These are phyloP conservation scores for Pseudomyrmex sp. DNA, from an alignment of 1,140 invertebrate species.

Conservation along the genomic window DNA sequence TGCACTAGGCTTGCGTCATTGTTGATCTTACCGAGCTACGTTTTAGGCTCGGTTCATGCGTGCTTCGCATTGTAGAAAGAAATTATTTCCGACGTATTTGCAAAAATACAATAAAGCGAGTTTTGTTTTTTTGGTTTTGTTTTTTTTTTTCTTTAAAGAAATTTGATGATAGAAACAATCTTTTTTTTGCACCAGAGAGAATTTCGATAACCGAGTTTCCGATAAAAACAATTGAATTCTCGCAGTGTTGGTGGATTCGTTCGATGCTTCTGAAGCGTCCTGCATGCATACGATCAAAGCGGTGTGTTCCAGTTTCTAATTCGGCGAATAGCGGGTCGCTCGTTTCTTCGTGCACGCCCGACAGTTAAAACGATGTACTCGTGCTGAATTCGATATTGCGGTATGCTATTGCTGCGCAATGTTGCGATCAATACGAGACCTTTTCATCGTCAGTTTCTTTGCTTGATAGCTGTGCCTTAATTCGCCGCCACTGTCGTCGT, in stretches of 20 bases:
- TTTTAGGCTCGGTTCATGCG: background rate
- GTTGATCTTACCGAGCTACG: constrained; percentile 22
- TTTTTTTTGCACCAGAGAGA: background rate
- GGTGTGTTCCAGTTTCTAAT: constrained; percentile 54
- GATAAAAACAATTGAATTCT: too few species aligned
- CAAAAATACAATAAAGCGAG: background rate
- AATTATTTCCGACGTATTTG: background rate
- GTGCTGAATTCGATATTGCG: constrained; percentile 48
- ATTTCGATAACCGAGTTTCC: background rate
- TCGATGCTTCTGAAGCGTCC: constrained; percentile 14
- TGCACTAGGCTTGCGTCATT: constrained; percentile 49
- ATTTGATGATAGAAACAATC: background rate
- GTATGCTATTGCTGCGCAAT: constrained; percentile 26
- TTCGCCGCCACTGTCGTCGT: background rate
- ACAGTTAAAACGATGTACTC: constrained; percentile 46
- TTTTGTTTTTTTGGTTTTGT: background rate
- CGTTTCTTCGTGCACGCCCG: constrained; percentile 29
- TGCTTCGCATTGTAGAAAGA: background rate
- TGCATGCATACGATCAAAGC: constrained; percentile 27
- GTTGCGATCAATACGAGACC: constrained; percentile 59
- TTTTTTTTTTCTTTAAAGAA: background rate
- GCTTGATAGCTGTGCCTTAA: constrained; percentile 11
- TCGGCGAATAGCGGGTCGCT: constrained; percentile 43
- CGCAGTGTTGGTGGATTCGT: constrained; percentile 4
- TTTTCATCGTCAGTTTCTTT: constrained; percentile 22